Percentiles rank a stretch among this genome's conserved stretches.
Conservation (phyloP, 2,888 invertebrate genomes). For the Cephus runcator region DNA sequence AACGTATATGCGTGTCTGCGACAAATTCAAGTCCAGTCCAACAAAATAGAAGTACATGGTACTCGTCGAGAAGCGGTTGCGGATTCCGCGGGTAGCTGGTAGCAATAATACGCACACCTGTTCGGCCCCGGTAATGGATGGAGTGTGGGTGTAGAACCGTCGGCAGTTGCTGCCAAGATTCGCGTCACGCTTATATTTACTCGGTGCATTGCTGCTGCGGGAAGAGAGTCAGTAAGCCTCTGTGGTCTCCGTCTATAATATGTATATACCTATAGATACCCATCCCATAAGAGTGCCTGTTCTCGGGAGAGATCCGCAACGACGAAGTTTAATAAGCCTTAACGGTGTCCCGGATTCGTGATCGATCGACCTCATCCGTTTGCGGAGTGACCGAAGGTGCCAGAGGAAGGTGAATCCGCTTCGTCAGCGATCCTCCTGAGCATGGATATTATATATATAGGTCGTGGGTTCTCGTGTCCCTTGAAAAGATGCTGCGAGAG, state of each 20-base stretch:
- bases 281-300: background rate
- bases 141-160: conserved; percentile 51
- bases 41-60: background rate
- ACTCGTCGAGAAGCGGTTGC: background rate
- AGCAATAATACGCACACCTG: conserved; percentile 57
- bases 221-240: background rate
- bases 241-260: background rate
- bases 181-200: conserved; percentile 58
- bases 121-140: conserved; percentile 53
- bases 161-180: conserved; percentile 52
- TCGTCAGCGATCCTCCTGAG: background rate
- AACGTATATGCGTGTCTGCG: background rate
- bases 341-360: background rate
- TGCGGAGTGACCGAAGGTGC: background rate
- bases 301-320: background rate
- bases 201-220: conserved; percentile 19
- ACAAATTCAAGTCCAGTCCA: background rate
- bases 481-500: background rate
- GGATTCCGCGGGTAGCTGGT: conserved; percentile 30
- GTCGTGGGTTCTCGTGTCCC: background rate
- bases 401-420: background rate
- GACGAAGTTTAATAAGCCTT: background rate
- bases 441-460: background rate
- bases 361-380: background rate
- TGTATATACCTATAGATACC: background rate